Percentiles rank a stretch among this genome's conserved stretches.
These are phyloP conservation scores for Alligator mississippiensis DNA, from an alignment of 2,113 vertebrate species.

Conservation along the genomic window DNA sequence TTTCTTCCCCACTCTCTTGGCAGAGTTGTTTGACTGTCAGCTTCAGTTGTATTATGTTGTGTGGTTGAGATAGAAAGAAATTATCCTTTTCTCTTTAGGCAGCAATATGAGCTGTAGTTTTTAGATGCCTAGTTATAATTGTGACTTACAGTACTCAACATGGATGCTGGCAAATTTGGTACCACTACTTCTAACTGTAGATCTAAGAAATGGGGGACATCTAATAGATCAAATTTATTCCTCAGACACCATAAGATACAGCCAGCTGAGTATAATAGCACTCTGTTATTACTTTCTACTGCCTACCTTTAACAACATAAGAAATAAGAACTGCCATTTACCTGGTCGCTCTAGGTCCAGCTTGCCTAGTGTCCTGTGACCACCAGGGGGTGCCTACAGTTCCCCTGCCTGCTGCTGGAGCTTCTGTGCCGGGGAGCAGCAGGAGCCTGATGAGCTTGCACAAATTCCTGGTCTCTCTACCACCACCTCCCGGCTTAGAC, in stretches of 20 bases:
- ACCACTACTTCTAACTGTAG: slow-evolving; percentile 6
- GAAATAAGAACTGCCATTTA: too few relatives aligned
- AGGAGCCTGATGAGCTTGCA: too few relatives aligned
- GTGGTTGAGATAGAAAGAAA: slow-evolving; percentile 57
- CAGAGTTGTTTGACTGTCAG: slow-evolving; percentile 69
- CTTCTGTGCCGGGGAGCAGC: too few relatives aligned
- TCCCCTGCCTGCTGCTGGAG: too few relatives aligned
- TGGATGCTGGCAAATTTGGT: not conserved
- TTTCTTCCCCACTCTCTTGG: slow-evolving; percentile 65
- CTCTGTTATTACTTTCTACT: slow-evolving; percentile 38
- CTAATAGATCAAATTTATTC: slow-evolving; percentile 43
- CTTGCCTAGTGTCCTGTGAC: too few relatives aligned
- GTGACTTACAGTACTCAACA: slow-evolving; percentile 4
- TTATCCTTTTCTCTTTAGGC: slow-evolving; percentile 38
- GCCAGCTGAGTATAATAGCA: slow-evolving; percentile 30
- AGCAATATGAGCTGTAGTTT: not conserved
- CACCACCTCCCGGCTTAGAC: too few relatives aligned
- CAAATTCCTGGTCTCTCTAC: too few relatives aligned
- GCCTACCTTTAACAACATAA: too few relatives aligned
- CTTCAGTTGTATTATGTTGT: slow-evolving; percentile 53
- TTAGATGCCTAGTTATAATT: slow-evolving; percentile 47
- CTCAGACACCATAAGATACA: slow-evolving; percentile 12
- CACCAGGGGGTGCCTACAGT: too few relatives aligned
- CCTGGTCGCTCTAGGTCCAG: too few relatives aligned
- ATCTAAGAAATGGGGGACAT: slow-evolving; percentile 46